phyloP scores from a whole-genome alignment of 2,797 vertebrate species.

The Bradypodion ventrale region DNA sequence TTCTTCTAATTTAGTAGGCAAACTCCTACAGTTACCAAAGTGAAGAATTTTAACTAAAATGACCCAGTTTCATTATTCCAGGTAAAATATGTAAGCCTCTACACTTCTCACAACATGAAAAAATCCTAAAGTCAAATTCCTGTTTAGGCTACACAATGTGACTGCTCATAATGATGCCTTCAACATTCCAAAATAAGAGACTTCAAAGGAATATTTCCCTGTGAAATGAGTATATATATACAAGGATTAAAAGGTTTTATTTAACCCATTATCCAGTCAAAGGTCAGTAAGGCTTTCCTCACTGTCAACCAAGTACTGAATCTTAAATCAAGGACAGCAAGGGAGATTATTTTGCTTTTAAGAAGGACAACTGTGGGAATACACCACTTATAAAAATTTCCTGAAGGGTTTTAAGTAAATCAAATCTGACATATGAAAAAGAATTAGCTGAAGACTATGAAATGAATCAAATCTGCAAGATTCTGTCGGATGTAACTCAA shows the following conservation, averaged over 20 bases:
- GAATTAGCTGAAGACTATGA: not conserved
- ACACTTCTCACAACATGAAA: not conserved
- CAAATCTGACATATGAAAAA: conserved; percentile 6
- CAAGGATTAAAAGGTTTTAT: conserved; percentile 38
- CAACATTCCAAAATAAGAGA: conserved; percentile 55
- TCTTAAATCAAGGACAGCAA: not conserved
- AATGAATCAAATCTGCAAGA: not conserved
- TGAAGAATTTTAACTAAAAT: not conserved
- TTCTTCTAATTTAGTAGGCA: not conserved
- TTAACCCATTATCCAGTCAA: conserved; percentile 35
- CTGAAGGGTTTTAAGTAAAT: not conserved
- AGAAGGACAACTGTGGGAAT: not conserved
- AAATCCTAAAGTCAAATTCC: conserved; percentile 39
- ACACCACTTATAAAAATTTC: conserved; percentile 1
- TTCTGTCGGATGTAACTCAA: not conserved
- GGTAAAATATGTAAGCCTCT: not conserved
- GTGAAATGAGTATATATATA: conserved; percentile 33
- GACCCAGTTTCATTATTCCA: not conserved
- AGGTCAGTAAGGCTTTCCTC: conserved; percentile 43
- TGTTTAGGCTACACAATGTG: conserved; percentile 1
- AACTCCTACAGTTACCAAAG: not conserved
- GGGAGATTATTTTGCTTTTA: not conserved
- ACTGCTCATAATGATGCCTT: not conserved
- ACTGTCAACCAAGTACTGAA: conserved; percentile 21
- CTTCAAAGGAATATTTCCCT: conserved; percentile 56